These are phyloP conservation scores for Hippocampus comes DNA, from an alignment of 2,113 vertebrate genomes.

Conservation along the genomic window DNA sequence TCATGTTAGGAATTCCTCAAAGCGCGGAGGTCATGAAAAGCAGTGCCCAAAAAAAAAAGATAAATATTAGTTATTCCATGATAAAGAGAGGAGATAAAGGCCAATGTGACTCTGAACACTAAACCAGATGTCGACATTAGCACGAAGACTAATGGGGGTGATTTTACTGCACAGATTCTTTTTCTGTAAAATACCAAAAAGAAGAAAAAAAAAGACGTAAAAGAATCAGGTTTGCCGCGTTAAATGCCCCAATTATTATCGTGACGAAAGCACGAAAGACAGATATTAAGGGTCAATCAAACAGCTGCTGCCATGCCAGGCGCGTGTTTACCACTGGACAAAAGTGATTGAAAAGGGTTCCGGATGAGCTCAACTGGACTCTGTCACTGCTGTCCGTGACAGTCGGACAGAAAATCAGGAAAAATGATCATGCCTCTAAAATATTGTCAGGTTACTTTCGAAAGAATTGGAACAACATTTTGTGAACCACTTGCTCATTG, in stretches of 20 bases:
- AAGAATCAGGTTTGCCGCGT: neutral
- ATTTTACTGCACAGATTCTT: slow-evolving; percentile 67
- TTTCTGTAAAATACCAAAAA: slow-evolving; percentile 54
- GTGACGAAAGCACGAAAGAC: neutral
- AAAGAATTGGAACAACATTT: slow-evolving; percentile 45
- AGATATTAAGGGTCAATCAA: slow-evolving; percentile 11
- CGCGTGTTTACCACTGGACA: slow-evolving; percentile 69
- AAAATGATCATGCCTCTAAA: neutral
- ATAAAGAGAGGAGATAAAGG: slow-evolving; percentile 41
- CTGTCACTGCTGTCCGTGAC: slow-evolving; percentile 81
- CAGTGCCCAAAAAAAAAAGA: slow-evolving; percentile 71
- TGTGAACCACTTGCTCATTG: slow-evolving; percentile 98
- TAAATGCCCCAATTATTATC: neutral
- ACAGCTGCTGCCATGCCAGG: slow-evolving; percentile 76
- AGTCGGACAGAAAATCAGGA: slow-evolving; percentile 49
- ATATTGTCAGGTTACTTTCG: neutral
- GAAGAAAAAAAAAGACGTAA: neutral
- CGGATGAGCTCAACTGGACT: slow-evolving; percentile 80
- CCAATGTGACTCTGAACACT: slow-evolving; percentile 59
- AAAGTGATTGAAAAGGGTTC: slow-evolving; percentile 67
- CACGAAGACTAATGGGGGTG: slow-evolving; percentile 49
- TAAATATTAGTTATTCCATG: slow-evolving; percentile 77
- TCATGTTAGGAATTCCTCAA: slow-evolving; percentile 84
- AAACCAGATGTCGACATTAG: slow-evolving; percentile 56
- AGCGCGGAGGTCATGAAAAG: slow-evolving; percentile 82